Base-by-base conservation (phyloP, 2,797 vertebrate species). In the Ctenopoma multispine region DNA sequence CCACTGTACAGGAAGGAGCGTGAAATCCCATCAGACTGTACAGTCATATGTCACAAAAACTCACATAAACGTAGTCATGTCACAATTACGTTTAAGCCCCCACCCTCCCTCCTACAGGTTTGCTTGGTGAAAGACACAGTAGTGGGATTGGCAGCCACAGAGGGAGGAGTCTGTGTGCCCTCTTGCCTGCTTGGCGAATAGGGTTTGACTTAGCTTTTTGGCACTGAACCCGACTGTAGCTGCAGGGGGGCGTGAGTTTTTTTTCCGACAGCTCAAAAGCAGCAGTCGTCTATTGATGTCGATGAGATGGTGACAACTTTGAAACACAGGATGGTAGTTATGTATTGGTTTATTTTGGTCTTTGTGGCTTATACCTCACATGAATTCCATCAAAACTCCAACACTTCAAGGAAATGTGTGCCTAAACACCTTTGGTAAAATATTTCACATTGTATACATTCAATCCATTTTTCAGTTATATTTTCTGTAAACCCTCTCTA, bases 161-260 rank as follows among this genome's bases (percentile, higher is more conserved):
- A 48, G 74, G 74, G 74, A 51, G 79, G 76, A 61, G 47, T 31
- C 63, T 38, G 64, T 0, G 2, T 57, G 63, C 36, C 4, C 66
- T 66, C 44, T 68, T 74, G 71, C 69, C 59, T 66, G 70, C 12
- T 47, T 43, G 49, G 69, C 6, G 20, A 83, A 80, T 55, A 51
- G 60, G 60, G 68, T 86, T 75, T 80, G 74, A 91, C 76, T 90
- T 80, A 75, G 78, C 69, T 77, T 50, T 81, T 61, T 84, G 71
- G 63, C 61, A 70, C 4, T 44, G 40, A 70, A 53, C 21, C 50
- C 55, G n/a, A 3, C 57, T 66, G 63, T 55, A 46, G 55, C 59
- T 44, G 47, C 46, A n/a, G 53, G 61, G 47, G 64, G 34, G 40
- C 54, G 61, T 59, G 36, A 74, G 69, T 62, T 65, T 68, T 65